Evolutionary conservation across 2,797 vertebrate species (phyloP), one percentile per base, ranked within the genome.

Genomic region (Phrynocephalus vlangalii): DNA sequence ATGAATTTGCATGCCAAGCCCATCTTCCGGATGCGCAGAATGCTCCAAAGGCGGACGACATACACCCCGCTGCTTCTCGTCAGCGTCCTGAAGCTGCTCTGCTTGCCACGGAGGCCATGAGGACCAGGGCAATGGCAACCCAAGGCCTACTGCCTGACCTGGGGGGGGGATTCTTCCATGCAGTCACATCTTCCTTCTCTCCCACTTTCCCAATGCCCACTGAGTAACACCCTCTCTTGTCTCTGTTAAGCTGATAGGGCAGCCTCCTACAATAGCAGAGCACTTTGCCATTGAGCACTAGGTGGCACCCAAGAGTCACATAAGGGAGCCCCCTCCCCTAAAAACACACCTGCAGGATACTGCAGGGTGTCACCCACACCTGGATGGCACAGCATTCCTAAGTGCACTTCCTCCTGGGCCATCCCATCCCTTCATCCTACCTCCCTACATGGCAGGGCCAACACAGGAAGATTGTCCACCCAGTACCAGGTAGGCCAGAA

Each of bases 271-370:
- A 91, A 95, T 88, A 90, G 83, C 91, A 93, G 86, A 89, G 67
- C 8, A 83, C 88, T 88, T 86, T 2, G 5, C 33, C 38, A 1
- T 76, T 95, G 72, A 93, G 96, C 96, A 96, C 91, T 94, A 97
- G 97, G 95, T 96, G 96, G 96, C 96, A 95, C 95, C 94, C 95
- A 95, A 48, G 38, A 89, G 90, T 92, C 93, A 94, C 90, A 92
- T 44, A 92, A 94, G 95, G 75, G 3, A 91, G 93, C 88, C 93
- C 91, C 91, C 87, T 86, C 93, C 95, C 95, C 24, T 92, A 95
- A 84, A 63, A 26, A 11, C 44, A 30, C 70, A 83, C 84, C 90
- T 91, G 91, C 81, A 26, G 50, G 84, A 70, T 20, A 73, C 77
- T 56, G 33, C 18, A 28, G 71, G 50, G 83, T 66, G 89, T 76